phyloP scores from a whole-genome alignment of 2,797 vertebrate genomes.

The Chrosomus eos region DNA sequence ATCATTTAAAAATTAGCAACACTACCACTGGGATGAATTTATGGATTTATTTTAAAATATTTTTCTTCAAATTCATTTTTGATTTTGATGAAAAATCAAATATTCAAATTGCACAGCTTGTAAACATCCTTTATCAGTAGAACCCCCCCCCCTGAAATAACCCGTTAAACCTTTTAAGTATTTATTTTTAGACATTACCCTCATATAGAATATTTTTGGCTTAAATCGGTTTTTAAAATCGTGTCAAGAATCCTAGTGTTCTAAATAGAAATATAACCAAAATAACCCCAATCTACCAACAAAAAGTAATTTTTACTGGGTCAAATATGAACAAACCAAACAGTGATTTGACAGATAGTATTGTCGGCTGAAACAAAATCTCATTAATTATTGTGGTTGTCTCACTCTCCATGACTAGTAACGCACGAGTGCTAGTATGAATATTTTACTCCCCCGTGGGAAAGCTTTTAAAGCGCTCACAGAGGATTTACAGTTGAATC shows the following conservation, averaged over 20 bases:
- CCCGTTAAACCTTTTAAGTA: too few species aligned
- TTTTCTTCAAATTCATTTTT: not conserved
- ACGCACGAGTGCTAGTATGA: conserved; percentile 71
- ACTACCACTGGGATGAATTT: not conserved
- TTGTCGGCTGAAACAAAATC: conserved; percentile 69
- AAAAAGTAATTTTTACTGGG: not conserved
- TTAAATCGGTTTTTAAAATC: not conserved
- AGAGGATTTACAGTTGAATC: conserved; percentile 64
- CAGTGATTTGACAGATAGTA: conserved; percentile 64
- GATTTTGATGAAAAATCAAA: not conserved
- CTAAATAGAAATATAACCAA: not conserved
- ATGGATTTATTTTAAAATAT: not conserved
- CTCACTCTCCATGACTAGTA: conserved; percentile 64
- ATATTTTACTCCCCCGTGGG: conserved; percentile 71
- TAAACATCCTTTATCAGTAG: too few species aligned
- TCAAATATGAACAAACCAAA: too few species aligned
- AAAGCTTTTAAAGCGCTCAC: conserved; percentile 73
- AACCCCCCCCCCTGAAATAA: too few species aligned
- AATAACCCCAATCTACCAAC: not conserved
- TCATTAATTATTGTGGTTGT: conserved; percentile 75
- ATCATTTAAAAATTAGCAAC: not conserved
- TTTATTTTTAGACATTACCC: too few species aligned
- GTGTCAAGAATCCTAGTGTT: not conserved
- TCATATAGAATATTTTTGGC: not conserved
- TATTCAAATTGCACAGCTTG: not conserved